Evolutionary conservation across 2,888 invertebrate species (phyloP).

Genomic region (Apotomis betuletana): DNA sequence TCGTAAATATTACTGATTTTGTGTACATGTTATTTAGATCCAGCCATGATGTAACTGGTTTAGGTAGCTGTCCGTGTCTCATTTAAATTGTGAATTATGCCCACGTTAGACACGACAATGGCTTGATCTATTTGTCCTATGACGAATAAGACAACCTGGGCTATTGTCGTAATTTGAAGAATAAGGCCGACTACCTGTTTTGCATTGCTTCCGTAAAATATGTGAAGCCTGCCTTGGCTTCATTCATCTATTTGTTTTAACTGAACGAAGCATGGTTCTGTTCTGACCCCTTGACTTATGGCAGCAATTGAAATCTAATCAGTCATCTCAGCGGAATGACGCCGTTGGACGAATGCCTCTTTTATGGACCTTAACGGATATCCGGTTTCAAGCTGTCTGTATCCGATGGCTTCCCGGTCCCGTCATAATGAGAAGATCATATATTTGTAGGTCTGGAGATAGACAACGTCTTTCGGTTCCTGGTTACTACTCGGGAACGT

Average conservation of each 20-base stretch:
- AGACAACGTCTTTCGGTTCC: too few species aligned
- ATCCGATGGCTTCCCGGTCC: too few species aligned
- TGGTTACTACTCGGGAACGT: too few species aligned
- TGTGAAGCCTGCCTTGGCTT: neutral
- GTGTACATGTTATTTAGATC: neutral
- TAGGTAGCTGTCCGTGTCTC: constrained; percentile 1
- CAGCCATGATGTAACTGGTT: neutral
- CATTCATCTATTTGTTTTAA: neutral
- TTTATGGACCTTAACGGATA: too few species aligned
- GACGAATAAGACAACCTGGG: constrained; percentile 29
- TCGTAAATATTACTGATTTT: neutral
- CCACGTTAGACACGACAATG: constrained; percentile 38
- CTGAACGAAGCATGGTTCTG: too few species aligned
- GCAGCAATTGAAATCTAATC: too few species aligned
- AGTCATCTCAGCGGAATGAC: too few species aligned
- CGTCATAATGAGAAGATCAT: too few species aligned
- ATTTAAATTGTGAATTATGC: constrained; percentile 38
- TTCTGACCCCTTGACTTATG: too few species aligned
- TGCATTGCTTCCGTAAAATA: constrained; percentile 37
- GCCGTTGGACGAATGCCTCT: too few species aligned
- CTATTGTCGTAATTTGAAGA: constrained; percentile 38
- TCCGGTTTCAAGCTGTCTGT: too few species aligned
- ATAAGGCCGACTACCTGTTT: constrained; percentile 36
- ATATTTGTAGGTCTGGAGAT: too few species aligned
- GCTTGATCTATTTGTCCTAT: constrained; percentile 32